Evolutionary conservation across 2,888 invertebrate species (phyloP).

Genomic region (Drosophila lutescens): DNA sequence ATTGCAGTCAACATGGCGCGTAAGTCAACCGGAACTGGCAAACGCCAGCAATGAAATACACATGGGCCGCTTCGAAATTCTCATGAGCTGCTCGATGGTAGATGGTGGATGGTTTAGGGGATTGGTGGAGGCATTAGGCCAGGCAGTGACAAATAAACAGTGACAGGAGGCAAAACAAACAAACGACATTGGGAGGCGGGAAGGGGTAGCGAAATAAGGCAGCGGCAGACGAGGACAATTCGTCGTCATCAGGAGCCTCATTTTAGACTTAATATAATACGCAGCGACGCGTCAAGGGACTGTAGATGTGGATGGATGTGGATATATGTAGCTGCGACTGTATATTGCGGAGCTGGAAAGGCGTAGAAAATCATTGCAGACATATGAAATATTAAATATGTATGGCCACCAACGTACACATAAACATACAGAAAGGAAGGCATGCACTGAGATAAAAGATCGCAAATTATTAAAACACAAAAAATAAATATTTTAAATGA

Average conservation of each 20-base stretch:
- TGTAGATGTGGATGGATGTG: slow-evolving; percentile 18
- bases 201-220: slow-evolving; percentile 6
- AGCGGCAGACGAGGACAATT: slow-evolving; percentile 67
- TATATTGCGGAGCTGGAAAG: slow-evolving; percentile 26
- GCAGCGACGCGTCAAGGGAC: slow-evolving; percentile 67
- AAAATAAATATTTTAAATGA: no score
- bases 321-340: slow-evolving; percentile 1
- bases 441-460: neutral
- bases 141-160: slow-evolving; percentile 76
- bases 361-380: slow-evolving; percentile 82
- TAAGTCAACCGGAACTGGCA: slow-evolving; percentile 75
- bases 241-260: slow-evolving; percentile 77
- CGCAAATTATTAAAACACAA: no score
- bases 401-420: slow-evolving; percentile 49
- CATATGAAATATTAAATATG: slow-evolving; percentile 83
- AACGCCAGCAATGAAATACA: slow-evolving; percentile 74
- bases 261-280: slow-evolving; percentile 77
- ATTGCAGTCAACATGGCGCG: slow-evolving; percentile 76
- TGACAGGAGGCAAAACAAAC: slow-evolving; percentile 50
- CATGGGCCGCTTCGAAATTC: slow-evolving; percentile 53
- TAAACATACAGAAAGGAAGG: slow-evolving; percentile 8
- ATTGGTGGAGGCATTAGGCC: slow-evolving; percentile 63
- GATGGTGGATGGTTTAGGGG: neutral
- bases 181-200: slow-evolving; percentile 27
- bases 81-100: slow-evolving; percentile 23